A percentile compares a stretch with the other conserved stretches of the same genome.
These are phyloP conservation scores for Campoletis raptor DNA, from an alignment of 2,888 invertebrate species.

Conservation along the genomic window DNA sequence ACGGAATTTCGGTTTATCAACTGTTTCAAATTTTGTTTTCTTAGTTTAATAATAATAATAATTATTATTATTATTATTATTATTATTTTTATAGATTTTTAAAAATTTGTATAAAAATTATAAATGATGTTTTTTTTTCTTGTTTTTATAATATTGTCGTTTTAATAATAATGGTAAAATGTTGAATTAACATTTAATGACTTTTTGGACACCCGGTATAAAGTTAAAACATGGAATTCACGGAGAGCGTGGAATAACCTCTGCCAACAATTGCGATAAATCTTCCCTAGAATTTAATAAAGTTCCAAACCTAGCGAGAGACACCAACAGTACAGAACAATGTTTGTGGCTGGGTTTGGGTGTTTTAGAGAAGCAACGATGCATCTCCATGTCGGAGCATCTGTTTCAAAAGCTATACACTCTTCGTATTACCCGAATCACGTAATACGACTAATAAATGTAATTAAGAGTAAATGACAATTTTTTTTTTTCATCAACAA, in stretches of 20 bases:
- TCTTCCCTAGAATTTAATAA: slow-evolving; percentile 79
- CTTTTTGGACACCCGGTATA: neutral
- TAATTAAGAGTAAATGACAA: neutral
- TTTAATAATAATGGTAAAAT: neutral
- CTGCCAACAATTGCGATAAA: slow-evolving; percentile 76
- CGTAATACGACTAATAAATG: neutral
- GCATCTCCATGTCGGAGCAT: slow-evolving; percentile 33
- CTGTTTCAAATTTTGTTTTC: neutral
- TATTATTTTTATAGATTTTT: too few species aligned
- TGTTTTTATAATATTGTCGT: neutral
- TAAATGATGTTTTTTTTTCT: neutral
- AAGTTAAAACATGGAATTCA: neutral
- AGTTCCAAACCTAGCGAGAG: slow-evolving; percentile 72
- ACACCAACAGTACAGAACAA: slow-evolving; percentile 47
- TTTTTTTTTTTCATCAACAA: too few species aligned
- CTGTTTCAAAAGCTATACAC: slow-evolving; percentile 14
- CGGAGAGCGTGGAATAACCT: slow-evolving; percentile 13
- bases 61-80: neutral
- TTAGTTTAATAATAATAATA: neutral
- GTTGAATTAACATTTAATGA: neutral
- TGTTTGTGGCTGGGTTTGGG: slow-evolving; percentile 13
- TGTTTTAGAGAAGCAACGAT: slow-evolving; percentile 38
- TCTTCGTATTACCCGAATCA: neutral
- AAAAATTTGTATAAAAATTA: neutral
- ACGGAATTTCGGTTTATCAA: neutral